Base-by-base conservation (phyloP, 2,113 vertebrate species). In the Fukomys damarensis region DNA sequence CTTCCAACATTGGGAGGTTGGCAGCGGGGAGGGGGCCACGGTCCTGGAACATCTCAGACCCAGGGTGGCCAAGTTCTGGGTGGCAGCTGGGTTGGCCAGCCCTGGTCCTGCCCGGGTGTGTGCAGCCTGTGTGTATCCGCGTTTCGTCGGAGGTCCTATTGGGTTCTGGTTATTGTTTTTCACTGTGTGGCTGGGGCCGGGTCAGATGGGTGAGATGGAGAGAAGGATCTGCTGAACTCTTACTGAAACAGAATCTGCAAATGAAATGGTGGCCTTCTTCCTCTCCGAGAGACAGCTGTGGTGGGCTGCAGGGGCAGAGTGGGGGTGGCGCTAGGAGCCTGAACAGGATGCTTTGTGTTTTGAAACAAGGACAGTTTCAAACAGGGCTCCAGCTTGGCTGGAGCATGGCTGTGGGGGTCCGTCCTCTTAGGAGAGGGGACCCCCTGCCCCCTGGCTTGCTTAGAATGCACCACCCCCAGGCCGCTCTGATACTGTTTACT, bases 311-410 rank as follows among this genome's bases (percentile, higher is more conserved):
- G 5, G 93, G 30, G 52, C 84, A n/a, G 87, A 76, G 65, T 43
- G 91, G 93, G 97, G 97, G 93, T 43, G 93, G 92, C 32, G 84
- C 72, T 43, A 89, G 97, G 90, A 95, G 68, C 58, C 84, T 91
- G 93, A 96, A 92, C 97, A 96, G 87, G 98, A 98, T 98, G 98
- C 97, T 98, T 97, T 97, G 81, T 97, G 95, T 98, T 97, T 93
- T 28, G 93, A 92, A 98, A 97, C 93, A 43, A 97, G 97, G 93
- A 35, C 58, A 5, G 95, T 93, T 95, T 74, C 93, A 96, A 32
- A 96, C 97, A 87, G 65, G 1, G 89, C 91, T 92, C 87, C 79
- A 81, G 49, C 87, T 96, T 85, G 92, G 98, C 98, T 98, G 94
- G 92, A 89, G 77, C 93, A 80, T 94, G 80, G 95, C 89, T 19